Percentiles rank a stretch among this genome's conserved stretches.
These are phyloP conservation scores for Octopus sinensis DNA, from an alignment of 1,140 invertebrate genomes.

Conservation along the genomic window DNA sequence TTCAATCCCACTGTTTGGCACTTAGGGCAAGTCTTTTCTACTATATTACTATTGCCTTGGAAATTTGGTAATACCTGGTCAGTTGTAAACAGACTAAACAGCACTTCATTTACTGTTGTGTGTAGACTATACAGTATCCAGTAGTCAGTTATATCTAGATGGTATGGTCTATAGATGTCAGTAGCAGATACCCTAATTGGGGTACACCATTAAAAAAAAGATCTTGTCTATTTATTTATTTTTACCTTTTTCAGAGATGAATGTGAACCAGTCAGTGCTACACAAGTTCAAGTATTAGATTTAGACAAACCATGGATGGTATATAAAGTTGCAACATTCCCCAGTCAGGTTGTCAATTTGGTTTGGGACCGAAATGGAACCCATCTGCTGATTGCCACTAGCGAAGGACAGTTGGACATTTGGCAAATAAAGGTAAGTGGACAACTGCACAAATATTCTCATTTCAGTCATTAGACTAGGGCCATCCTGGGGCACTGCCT, in stretches of 20 bases:
- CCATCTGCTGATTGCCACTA: constrained; percentile 30
- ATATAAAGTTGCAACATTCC: constrained; percentile 30
- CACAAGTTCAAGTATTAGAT: constrained; percentile 41
- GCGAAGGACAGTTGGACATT: constrained; percentile 34
- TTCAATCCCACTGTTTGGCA: no score
- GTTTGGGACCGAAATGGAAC: constrained; percentile 41
- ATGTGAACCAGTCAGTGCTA: constrained; percentile 5
- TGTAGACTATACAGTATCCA: no score
- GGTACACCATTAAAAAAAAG: background rate
- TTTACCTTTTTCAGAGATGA: background rate
- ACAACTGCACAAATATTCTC: background rate
- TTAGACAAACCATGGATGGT: constrained; percentile 44
- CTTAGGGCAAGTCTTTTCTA: no score
- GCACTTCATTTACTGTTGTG: no score
- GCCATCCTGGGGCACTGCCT: no score
- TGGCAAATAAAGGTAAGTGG: constrained; percentile 40
- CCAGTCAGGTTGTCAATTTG: constrained; percentile 30
- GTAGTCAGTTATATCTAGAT: no score
- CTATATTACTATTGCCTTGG: no score
- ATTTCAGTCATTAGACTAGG: no score
- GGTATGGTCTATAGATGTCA: no score
- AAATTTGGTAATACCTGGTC: no score
- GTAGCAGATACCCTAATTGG: no score
- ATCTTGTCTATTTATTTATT: background rate
- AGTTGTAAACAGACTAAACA: no score